phyloP scores from a whole-genome alignment of 2,797 vertebrate genomes.

The Lacerta viridis region DNA sequence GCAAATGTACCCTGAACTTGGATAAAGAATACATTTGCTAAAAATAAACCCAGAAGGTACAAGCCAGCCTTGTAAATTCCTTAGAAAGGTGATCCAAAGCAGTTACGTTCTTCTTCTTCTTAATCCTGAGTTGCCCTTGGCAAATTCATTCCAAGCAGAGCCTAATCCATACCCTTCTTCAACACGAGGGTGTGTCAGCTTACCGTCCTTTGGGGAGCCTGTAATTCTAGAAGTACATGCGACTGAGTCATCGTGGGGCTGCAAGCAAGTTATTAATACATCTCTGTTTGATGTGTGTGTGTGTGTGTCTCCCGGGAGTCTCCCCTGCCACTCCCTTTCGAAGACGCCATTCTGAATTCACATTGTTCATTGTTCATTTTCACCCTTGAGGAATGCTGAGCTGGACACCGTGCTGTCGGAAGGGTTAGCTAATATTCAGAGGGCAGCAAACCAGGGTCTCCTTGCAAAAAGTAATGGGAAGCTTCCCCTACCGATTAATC shows the following conservation, averaged over 20 bases:
- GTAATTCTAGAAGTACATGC: constrained; percentile 61
- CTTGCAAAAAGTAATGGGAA: constrained; percentile 1
- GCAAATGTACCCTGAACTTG: too few species aligned
- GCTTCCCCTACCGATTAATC: constrained; percentile 51
- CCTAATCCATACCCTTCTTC: constrained; percentile 28
- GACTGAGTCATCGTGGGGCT: constrained; percentile 44
- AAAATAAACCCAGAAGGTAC: not conserved
- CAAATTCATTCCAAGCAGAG: constrained; percentile 8
- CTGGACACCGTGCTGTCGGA: constrained; percentile 11
- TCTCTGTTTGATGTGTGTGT: constrained; percentile 54
- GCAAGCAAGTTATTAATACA: constrained; percentile 52
- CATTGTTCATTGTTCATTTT: constrained; percentile 34
- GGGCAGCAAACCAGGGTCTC: constrained; percentile 14
- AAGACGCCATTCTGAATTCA: constrained; percentile 38
- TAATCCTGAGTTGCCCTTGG: constrained; percentile 10
- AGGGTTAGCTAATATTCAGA: constrained; percentile 2
- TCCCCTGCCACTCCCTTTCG: constrained; percentile 57
- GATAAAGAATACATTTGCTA: not conserved
- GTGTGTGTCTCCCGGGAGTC: constrained; percentile 53
- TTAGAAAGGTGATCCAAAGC: not conserved
- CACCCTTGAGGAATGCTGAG: constrained; percentile 26
- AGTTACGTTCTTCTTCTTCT: not conserved
- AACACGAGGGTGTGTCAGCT: not conserved
- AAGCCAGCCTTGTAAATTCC: not conserved
- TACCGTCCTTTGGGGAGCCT: constrained; percentile 44